A percentile compares a stretch with the other conserved stretches of the same genome.
phyloP scores from a whole-genome alignment of 2,888 invertebrate species.

The Amblyteles armatorius region DNA sequence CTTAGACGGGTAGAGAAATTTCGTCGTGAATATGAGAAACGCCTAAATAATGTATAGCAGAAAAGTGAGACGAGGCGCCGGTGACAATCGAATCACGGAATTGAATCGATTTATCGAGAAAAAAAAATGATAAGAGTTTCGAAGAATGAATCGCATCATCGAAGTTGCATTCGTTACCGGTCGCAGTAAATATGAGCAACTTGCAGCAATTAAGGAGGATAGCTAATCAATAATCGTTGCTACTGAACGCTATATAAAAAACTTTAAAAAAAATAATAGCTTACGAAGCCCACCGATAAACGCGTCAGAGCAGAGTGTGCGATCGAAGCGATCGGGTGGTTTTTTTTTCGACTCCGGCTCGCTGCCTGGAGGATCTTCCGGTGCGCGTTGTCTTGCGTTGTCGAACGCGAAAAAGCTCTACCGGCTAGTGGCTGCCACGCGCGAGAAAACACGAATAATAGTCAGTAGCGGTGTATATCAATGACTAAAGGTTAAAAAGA shows the following conservation, averaged over 20 bases:
- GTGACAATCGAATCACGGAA: constrained; percentile 26
- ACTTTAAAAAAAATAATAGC: constrained; percentile 54
- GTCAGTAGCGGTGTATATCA: constrained; percentile 67
- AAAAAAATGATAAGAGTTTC: background rate
- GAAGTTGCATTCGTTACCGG: constrained; percentile 44
- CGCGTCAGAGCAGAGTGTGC: constrained; percentile 45
- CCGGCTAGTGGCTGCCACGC: constrained; percentile 50
- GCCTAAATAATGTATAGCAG: constrained; percentile 53
- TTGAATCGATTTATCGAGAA: constrained; percentile 15
- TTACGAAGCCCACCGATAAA: constrained; percentile 62
- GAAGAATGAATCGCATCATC: background rate
- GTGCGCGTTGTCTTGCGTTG: constrained; percentile 45
- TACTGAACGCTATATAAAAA: constrained; percentile 46
- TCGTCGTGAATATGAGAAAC: constrained; percentile 46
- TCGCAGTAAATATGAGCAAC: constrained; percentile 37
- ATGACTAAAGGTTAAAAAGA: constrained; percentile 52
- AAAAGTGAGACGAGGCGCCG: background rate
- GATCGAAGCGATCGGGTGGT: constrained; percentile 26
- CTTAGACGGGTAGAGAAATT: constrained; percentile 21
- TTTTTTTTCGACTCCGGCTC: constrained; percentile 28
- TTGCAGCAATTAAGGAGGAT: constrained; percentile 59
- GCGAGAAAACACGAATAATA: constrained; percentile 56
- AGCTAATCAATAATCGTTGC: constrained; percentile 67
- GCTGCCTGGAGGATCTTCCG: constrained; percentile 42
- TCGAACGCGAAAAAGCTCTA: constrained; percentile 44